Conservation (phyloP, 2,113 vertebrate species). For the Diphyllodes magnificus region DNA sequence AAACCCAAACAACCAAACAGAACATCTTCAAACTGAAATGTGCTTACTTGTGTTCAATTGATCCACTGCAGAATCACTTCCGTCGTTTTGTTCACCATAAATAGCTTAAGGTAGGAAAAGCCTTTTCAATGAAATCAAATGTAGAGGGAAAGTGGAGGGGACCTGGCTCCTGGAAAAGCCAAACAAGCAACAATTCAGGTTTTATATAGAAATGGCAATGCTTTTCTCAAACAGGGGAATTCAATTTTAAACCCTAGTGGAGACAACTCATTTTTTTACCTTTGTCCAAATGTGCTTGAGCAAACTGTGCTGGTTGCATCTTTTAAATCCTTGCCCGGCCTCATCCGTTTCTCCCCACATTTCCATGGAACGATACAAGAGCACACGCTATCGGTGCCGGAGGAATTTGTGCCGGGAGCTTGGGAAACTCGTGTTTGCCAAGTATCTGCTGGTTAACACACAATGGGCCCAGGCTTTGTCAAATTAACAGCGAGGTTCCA, state of each 20-base stretch:
- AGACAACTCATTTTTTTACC: background rate
- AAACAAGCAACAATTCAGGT: background rate
- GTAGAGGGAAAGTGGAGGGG: background rate
- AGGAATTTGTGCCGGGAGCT: background rate
- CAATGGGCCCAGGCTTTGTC: background rate
- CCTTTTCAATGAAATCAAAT: background rate
- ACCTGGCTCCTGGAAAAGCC: background rate
- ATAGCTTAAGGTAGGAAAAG: background rate
- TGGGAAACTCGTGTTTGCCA: background rate
- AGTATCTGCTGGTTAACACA: background rate
- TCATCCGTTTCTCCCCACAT: background rate
- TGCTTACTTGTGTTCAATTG: background rate
- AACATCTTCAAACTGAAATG: background rate
- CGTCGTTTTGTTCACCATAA: background rate
- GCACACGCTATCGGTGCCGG: background rate
- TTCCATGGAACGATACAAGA: background rate
- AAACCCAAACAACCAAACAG: background rate
- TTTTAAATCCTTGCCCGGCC: background rate
- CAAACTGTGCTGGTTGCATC: background rate
- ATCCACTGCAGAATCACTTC: background rate
- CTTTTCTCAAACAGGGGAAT: background rate
- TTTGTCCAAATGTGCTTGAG: background rate
- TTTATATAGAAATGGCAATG: background rate
- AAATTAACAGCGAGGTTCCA: background rate
- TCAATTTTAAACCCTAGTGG: background rate